Conservation (phyloP, 2,113 vertebrate species). For the Myotis lucifugus region DNA sequence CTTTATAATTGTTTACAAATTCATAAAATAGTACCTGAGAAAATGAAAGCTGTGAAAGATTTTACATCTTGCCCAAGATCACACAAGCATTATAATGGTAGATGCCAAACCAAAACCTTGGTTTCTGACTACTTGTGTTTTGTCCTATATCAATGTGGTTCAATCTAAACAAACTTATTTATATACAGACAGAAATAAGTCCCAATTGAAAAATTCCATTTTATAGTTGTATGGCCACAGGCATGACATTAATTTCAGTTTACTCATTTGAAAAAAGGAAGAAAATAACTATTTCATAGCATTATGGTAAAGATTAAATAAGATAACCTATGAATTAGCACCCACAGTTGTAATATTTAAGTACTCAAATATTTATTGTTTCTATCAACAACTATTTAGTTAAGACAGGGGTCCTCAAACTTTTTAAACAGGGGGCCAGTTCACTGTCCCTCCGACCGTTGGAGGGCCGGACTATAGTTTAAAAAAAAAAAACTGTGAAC, state of each 20-base stretch:
- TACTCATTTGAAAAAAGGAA: conserved; percentile 1
- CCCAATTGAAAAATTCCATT: neutral
- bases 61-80: neutral
- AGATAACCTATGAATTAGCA: neutral
- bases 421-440: too few relatives aligned
- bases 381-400: neutral
- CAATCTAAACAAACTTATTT: neutral
- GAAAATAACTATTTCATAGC: neutral
- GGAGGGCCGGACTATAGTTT: too few relatives aligned
- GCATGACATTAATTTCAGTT: neutral
- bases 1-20: neutral
- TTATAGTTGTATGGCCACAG: neutral
- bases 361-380: neutral
- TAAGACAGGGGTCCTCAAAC: neutral
- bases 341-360: neutral
- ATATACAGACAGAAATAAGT: neutral
- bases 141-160: neutral
- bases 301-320: neutral
- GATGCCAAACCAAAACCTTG: neutral
- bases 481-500: too few relatives aligned
- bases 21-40: neutral
- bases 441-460: too few relatives aligned
- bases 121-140: neutral
- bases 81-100: neutral
- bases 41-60: neutral